Conservation (phyloP, 2,113 vertebrate genomes). For the Paratilapia polleni region DNA sequence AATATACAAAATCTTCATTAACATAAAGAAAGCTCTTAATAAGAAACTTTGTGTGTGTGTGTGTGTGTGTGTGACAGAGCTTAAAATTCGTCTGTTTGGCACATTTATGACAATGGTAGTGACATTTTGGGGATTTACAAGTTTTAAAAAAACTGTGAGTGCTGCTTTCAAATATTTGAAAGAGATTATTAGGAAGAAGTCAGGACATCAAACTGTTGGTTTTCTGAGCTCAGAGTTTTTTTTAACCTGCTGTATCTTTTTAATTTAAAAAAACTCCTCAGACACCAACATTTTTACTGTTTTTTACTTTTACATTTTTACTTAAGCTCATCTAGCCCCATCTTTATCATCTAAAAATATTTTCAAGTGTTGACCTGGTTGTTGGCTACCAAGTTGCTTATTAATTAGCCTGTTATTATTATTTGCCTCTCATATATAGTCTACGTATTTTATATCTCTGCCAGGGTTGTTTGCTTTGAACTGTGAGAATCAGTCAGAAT, state of each 20-base stretch:
- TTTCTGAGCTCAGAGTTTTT: not conserved
- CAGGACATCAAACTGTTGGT: not conserved
- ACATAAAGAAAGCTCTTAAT: not conserved
- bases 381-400: too few species aligned
- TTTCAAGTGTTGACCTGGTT: not conserved
- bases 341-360: not conserved
- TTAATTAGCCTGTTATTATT: too few species aligned
- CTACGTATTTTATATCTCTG: too few species aligned
- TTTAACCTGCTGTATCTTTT: not conserved
- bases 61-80: not conserved
- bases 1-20: not conserved
- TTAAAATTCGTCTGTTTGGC: not conserved
- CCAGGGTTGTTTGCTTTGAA: too few species aligned
- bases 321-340: not conserved
- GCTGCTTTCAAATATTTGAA: not conserved
- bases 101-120: not conserved
- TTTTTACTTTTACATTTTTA: too few species aligned
- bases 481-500: too few species aligned
- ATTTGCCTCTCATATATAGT: too few species aligned
- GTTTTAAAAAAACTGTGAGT: not conserved
- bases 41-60: not conserved
- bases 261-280: not conserved
- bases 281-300: fast-evolving
- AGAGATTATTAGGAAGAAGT: not conserved
- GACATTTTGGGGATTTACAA: not conserved